Evolutionary conservation across 1,140 invertebrate species (phyloP).

Genomic region (Orchestia grillus): DNA sequence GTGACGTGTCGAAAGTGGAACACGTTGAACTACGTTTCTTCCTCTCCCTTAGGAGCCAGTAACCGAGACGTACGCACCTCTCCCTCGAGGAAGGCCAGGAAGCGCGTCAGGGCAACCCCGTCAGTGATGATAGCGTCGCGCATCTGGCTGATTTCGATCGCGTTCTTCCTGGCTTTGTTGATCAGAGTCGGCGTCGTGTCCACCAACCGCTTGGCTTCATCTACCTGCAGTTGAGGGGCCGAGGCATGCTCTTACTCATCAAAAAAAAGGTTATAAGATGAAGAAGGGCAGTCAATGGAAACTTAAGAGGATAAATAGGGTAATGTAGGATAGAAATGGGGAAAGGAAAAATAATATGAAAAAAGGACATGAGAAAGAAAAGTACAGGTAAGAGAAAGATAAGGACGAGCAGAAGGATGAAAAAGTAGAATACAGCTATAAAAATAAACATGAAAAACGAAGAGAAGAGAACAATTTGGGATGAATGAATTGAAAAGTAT

Average conservation of each 20-base stretch:
- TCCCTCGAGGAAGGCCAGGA: constrained; percentile 87
- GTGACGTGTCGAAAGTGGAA: too few relatives aligned
- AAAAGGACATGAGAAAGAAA: not conserved
- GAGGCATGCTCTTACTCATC: not conserved
- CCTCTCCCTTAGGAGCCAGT: too few relatives aligned
- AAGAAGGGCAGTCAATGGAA: not conserved
- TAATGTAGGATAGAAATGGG: not conserved
- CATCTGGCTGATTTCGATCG: constrained; percentile 89
- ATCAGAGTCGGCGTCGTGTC: constrained; percentile 71
- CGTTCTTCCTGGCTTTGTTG: constrained; percentile 76
- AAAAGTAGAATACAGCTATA: not conserved
- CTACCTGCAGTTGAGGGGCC: not conserved
- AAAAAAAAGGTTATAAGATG: not conserved
- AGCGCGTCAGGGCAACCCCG: constrained; percentile 91
- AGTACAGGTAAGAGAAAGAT: not conserved
- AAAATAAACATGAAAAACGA: not conserved
- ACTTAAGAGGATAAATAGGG: not conserved
- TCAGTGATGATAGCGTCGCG: constrained; percentile 84
- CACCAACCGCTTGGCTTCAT: constrained; percentile 13
- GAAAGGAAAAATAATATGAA: not conserved
- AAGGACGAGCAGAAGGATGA: not conserved
- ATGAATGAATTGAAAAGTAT: not conserved
- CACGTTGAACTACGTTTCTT: too few relatives aligned
- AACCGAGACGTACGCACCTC: constrained; percentile 71
- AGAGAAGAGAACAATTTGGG: not conserved